Evolutionary conservation across 1,140 invertebrate genomes (phyloP).

Genomic region (Linepithema humile): DNA sequence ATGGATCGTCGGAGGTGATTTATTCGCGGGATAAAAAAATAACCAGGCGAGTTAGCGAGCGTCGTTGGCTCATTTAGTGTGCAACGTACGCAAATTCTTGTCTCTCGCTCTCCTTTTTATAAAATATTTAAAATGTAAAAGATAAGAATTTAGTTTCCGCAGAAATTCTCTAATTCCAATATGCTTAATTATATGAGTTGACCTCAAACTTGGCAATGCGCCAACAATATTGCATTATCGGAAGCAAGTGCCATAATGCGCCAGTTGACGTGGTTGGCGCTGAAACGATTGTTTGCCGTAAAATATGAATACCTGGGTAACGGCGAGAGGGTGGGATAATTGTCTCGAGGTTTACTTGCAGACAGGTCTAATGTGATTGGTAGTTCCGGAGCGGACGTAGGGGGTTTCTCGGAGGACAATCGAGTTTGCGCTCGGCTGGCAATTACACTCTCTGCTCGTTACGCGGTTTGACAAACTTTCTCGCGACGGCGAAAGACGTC

Average conservation of each 20-base stretch:
- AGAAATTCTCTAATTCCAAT: not conserved
- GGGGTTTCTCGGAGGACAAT: constrained; percentile 46
- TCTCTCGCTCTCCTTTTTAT: not conserved
- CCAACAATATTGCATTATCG: constrained; percentile 5
- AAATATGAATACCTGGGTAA: constrained; percentile 41
- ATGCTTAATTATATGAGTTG: not conserved
- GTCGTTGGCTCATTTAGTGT: not conserved
- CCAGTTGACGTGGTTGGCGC: not conserved
- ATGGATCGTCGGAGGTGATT: not conserved
- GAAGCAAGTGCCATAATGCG: not conserved
- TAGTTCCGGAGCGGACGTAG: constrained; percentile 51
- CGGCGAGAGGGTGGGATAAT: constrained; percentile 52
- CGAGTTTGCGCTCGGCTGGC: constrained; percentile 29
- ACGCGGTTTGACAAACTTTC: constrained; percentile 60
- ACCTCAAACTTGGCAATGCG: constrained; percentile 13
- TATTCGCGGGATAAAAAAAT: constrained; percentile 21
- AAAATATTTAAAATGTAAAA: too few relatives aligned
- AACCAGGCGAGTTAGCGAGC: not conserved
- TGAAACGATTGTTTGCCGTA: constrained; percentile 28
- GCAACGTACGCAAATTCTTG: not conserved
- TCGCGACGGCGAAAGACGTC: constrained; percentile 38
- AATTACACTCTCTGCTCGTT: constrained; percentile 43
- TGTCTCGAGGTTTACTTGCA: constrained; percentile 64
- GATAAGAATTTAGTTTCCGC: too few relatives aligned
- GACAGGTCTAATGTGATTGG: constrained; percentile 65